Percentiles rank a stretch among this genome's conserved stretches.
These are phyloP conservation scores for Lottia gigantea DNA, from an alignment of 2,888 invertebrate genomes.

Conservation along the genomic window DNA sequence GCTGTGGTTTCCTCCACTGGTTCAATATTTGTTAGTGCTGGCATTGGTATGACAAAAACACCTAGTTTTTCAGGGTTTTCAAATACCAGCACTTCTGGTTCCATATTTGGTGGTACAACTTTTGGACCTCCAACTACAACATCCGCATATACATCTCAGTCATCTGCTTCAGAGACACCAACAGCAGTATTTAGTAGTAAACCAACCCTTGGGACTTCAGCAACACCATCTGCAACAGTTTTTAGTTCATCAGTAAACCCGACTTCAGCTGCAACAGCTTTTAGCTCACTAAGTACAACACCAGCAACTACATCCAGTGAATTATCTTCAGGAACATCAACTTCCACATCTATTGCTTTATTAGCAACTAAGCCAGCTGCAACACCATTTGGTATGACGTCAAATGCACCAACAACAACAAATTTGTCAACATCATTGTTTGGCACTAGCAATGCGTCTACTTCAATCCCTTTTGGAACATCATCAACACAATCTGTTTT, in stretches of 20 bases:
- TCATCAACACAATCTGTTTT: slow-evolving; percentile 15
- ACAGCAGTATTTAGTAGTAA: slow-evolving; percentile 28
- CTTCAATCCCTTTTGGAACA: slow-evolving; percentile 13
- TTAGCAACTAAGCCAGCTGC: not conserved
- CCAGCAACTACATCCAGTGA: slow-evolving; percentile 14
- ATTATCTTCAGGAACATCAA: slow-evolving; percentile 1
- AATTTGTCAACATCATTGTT: slow-evolving; percentile 13
- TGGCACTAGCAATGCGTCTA: not conserved
- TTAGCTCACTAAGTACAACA: slow-evolving; percentile 2
- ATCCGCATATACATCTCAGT: slow-evolving; percentile 12
- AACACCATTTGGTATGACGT: not conserved
- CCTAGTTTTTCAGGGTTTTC: slow-evolving; percentile 26
- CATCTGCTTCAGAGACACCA: slow-evolving; percentile 28
- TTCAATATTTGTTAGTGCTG: slow-evolving; percentile 19
- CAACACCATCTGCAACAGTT: slow-evolving; percentile 8
- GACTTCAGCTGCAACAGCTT: slow-evolving; percentile 4
- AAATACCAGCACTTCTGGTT: slow-evolving; percentile 12
- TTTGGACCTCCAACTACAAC: slow-evolving; percentile 28
- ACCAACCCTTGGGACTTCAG: slow-evolving; percentile 14
- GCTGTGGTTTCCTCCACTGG: slow-evolving; percentile 23
- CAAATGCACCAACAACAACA: slow-evolving; percentile 1
- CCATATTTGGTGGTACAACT: not conserved
- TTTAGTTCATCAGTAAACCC: slow-evolving; percentile 5
- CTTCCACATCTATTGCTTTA: not conserved
- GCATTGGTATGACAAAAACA: slow-evolving; percentile 16